Percentiles rank a stretch among this genome's conserved stretches.
phyloP scores from a whole-genome alignment of 2,797 vertebrate species.

The Aulostomus chinensis region DNA sequence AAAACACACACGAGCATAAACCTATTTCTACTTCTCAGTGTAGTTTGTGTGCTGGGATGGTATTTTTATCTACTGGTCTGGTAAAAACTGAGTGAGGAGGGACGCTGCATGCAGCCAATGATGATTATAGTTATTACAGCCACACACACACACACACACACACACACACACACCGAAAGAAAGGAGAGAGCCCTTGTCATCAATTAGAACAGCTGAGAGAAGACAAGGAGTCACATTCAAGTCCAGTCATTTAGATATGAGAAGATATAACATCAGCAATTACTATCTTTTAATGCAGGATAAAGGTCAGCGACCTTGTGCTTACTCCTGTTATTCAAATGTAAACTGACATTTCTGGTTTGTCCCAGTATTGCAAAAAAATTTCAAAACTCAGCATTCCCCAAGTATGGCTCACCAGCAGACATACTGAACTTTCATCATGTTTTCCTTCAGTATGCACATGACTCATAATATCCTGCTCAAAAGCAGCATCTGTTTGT shows the following conservation, averaged over 20 bases:
- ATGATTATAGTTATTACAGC: constrained; percentile 84
- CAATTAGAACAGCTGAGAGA: constrained; percentile 52
- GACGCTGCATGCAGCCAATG: constrained; percentile 70
- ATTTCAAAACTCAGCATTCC: not conserved
- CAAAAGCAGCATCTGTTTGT: not conserved
- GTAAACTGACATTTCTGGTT: not conserved
- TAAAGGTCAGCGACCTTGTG: not conserved
- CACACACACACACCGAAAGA: constrained; percentile 51
- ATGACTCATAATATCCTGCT: constrained; percentile 3
- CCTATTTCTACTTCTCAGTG: constrained; percentile 59
- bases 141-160: constrained; percentile 51
- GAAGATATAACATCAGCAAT: constrained; percentile 3
- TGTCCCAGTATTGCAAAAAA: not conserved
- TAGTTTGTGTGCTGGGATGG: constrained; percentile 56
- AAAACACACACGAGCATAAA: constrained; percentile 44
- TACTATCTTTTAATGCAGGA: not conserved
- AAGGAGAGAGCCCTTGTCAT: constrained; percentile 43
- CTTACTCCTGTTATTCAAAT: not conserved
- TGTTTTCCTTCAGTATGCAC: not conserved
- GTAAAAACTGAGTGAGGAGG: constrained; percentile 73
- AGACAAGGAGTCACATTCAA: constrained; percentile 38
- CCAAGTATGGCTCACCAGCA: not conserved
- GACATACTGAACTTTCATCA: too few species aligned
- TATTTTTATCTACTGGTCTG: constrained; percentile 77
- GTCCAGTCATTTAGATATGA: constrained; percentile 7